Evolutionary conservation across 2,113 vertebrate species (phyloP).

Genomic region (Paradisaea rubra): DNA sequence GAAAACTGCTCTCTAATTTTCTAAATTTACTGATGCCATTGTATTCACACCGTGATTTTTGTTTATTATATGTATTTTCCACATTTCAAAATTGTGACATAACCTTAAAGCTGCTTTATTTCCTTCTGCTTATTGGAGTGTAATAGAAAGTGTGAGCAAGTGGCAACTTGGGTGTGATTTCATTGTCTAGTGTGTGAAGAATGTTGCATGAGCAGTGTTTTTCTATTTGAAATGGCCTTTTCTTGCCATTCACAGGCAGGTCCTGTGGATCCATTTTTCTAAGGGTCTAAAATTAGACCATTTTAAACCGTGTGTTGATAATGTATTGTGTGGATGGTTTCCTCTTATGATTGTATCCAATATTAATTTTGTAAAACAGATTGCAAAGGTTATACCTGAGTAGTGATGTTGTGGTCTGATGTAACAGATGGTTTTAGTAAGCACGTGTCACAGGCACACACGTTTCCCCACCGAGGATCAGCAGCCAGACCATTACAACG

Average conservation of each 20-base stretch:
- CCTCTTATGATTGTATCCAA: constrained; percentile 60
- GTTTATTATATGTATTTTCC: constrained; percentile 72
- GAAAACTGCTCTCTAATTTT: constrained; percentile 52
- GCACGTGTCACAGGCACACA: not conserved
- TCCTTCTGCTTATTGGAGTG: constrained; percentile 71
- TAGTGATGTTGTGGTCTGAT: constrained; percentile 11
- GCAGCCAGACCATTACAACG: not conserved
- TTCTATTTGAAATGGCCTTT: constrained; percentile 67
- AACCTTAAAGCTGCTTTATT: constrained; percentile 87
- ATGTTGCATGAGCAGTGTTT: constrained; percentile 77
- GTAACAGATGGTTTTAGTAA: not conserved
- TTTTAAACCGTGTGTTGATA: constrained; percentile 64
- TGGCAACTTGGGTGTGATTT: constrained; percentile 72
- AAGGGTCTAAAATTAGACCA: constrained; percentile 65
- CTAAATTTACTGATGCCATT: constrained; percentile 59
- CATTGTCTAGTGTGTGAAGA: constrained; percentile 74
- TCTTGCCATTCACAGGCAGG: constrained; percentile 86
- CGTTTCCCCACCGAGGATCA: not conserved
- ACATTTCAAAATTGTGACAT: constrained; percentile 83
- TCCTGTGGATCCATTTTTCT: constrained; percentile 76
- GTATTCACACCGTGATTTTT: constrained; percentile 58
- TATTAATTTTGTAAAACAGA: constrained; percentile 53
- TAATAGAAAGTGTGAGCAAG: constrained; percentile 77
- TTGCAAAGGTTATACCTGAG: constrained; percentile 30
- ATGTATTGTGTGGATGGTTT: constrained; percentile 64